Percentiles rank a stretch among this genome's conserved stretches.
phyloP scores from a whole-genome alignment of 1,140 invertebrate species.

The Macrobrachium nipponense region DNA sequence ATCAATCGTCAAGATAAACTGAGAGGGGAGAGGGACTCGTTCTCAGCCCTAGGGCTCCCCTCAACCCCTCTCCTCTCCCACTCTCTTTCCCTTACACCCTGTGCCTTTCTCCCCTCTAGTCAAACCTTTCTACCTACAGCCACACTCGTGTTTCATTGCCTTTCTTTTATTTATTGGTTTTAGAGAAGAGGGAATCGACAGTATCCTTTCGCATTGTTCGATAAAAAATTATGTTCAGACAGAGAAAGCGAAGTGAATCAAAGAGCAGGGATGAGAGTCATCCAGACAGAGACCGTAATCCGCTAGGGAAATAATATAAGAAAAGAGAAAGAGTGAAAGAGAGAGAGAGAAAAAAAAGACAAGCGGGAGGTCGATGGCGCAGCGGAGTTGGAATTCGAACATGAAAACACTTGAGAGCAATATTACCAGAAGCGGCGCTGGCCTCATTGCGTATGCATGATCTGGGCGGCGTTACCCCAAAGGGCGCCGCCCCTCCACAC shows the following conservation, averaged over 20 bases:
- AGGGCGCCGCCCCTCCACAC: conserved; percentile 25
- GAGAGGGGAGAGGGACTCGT: conserved; percentile 20
- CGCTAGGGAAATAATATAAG: not conserved
- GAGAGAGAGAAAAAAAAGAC: conserved; percentile 33
- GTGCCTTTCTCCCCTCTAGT: not conserved
- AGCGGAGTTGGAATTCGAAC: conserved; percentile 48
- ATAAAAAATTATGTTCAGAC: too few species aligned
- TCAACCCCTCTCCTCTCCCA: not conserved
- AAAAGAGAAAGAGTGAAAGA: not conserved
- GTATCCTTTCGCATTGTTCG: too few species aligned
- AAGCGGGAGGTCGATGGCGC: conserved; percentile 51
- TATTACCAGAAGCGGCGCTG: conserved; percentile 54
- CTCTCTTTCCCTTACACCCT: not conserved
- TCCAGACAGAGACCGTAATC: too few species aligned
- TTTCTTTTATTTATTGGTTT: too few species aligned
- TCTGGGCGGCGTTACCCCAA: conserved; percentile 56
- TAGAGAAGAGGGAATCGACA: too few species aligned
- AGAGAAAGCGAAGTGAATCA: too few species aligned
- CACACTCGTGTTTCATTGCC: too few species aligned
- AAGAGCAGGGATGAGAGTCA: too few species aligned
- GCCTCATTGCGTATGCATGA: conserved; percentile 61
- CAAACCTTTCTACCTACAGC: too few species aligned
- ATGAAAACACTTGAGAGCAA: conserved; percentile 62
- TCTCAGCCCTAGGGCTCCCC: conserved; percentile 15
- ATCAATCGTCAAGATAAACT: conserved; percentile 59